These are phyloP conservation scores for Macroramphosus scolopax DNA, from an alignment of 2,797 vertebrate genomes.

Conservation along the genomic window DNA sequence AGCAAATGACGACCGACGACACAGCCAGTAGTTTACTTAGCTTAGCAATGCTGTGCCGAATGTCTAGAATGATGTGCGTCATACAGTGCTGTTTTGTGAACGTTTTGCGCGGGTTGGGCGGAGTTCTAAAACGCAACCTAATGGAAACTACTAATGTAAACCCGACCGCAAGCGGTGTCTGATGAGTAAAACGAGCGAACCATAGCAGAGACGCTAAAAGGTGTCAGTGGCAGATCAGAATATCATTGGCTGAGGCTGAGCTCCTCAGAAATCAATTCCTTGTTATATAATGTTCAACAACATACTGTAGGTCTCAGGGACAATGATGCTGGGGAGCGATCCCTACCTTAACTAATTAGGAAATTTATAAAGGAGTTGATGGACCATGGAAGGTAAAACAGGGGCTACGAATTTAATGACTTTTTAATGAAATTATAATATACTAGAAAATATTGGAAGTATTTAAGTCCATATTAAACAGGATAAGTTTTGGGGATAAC, in stretches of 20 bases:
- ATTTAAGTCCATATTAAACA: no score
- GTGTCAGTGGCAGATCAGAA: not conserved
- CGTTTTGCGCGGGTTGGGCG: slow-evolving; percentile 32
- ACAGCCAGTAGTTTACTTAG: slow-evolving; percentile 13
- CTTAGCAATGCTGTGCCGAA: slow-evolving; percentile 22
- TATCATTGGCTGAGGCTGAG: slow-evolving; percentile 23
- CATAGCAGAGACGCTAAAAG: not conserved
- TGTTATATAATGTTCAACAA: slow-evolving; percentile 27
- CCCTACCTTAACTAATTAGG: no score
- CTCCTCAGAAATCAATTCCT: not conserved
- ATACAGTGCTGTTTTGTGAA: slow-evolving; percentile 13
- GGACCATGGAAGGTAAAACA: no score
- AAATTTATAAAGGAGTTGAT: no score
- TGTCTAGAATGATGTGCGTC: slow-evolving; percentile 41
- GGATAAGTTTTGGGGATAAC: no score
- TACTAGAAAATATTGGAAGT: no score
- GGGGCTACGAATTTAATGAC: no score
- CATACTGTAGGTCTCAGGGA: no score
- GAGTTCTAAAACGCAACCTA: not conserved
- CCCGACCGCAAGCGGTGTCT: not conserved
- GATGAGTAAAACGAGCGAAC: slow-evolving; percentile 15
- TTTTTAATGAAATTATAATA: no score
- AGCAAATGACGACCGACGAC: slow-evolving; percentile 59
- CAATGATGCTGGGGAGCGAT: no score
- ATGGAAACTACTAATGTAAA: fast-evolving